Conservation (phyloP, 2,888 invertebrate species). For the Cordilura impudica region DNA sequence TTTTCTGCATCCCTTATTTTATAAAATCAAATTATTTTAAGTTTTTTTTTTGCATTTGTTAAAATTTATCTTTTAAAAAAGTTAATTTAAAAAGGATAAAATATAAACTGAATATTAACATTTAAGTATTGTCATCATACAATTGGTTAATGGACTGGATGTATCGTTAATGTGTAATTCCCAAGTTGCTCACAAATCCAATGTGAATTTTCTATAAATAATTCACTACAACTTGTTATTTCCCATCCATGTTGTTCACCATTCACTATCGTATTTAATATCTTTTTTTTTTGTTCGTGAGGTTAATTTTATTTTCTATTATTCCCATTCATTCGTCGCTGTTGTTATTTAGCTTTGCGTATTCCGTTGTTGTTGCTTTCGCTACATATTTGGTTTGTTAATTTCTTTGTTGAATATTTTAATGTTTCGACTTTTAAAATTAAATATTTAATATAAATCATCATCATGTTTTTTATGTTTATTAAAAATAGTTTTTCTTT, state of each 20-base stretch:
- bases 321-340: not conserved
- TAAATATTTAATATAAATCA: not conserved
- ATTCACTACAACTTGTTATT: not conserved
- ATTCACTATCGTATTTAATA: not conserved
- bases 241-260: not conserved
- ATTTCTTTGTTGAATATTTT: not conserved
- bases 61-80: too few relatives aligned
- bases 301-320: too few relatives aligned
- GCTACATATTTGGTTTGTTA: not conserved
- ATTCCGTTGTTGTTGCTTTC: not conserved
- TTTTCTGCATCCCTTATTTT: too few relatives aligned
- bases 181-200: conserved; percentile 21
- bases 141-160: not conserved
- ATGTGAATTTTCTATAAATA: conserved; percentile 7
- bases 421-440: not conserved
- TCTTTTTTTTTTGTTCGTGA: not conserved
- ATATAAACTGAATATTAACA: too few relatives aligned
- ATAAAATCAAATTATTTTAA: too few relatives aligned
- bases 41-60: too few relatives aligned
- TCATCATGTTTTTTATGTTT: not conserved
- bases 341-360: not conserved
- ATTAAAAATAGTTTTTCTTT: not conserved
- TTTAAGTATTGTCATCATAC: too few relatives aligned
- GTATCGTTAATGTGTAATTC: conserved; percentile 8
- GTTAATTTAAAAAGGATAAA: too few relatives aligned